Percentiles rank a stretch among this genome's conserved stretches.
These are phyloP conservation scores for Drosophila rufa DNA, from an alignment of 1,140 invertebrate genomes.

Conservation along the genomic window DNA sequence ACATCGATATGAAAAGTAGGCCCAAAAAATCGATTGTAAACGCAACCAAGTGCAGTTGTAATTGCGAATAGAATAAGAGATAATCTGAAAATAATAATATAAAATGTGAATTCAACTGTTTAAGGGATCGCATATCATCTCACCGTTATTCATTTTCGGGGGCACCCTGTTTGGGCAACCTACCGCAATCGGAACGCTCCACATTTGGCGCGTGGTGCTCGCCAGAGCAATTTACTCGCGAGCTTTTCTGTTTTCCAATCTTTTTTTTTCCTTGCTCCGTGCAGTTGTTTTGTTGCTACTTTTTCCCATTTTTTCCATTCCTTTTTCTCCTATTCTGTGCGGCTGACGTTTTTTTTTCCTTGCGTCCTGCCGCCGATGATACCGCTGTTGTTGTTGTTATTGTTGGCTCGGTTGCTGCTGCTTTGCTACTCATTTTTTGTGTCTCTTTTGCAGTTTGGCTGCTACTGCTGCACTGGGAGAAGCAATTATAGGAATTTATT, in stretches of 20 bases:
- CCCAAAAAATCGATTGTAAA: no score
- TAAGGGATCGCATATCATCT: no score
- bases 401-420: conserved; percentile 14
- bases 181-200: conserved; percentile 48
- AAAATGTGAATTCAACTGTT: no score
- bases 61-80: no score
- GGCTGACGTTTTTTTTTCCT: background rate
- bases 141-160: no score
- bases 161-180: conserved; percentile 42
- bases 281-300: conserved; percentile 36
- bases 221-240: conserved; percentile 74
- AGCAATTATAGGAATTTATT: background rate
- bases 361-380: conserved; percentile 24
- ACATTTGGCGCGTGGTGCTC: conserved; percentile 63
- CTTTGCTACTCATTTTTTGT: conserved; percentile 7
- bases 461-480: background rate
- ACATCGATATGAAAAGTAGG: no score
- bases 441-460: background rate
- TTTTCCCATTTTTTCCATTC: conserved; percentile 1
- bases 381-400: conserved; percentile 25
- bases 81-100: no score
- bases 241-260: conserved; percentile 15
- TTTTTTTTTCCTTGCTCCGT: conserved; percentile 19
- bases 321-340: conserved; percentile 16
- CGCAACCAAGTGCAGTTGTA: no score